Conservation (phyloP, 2,113 vertebrate genomes). For the Anas platyrhynchos region DNA sequence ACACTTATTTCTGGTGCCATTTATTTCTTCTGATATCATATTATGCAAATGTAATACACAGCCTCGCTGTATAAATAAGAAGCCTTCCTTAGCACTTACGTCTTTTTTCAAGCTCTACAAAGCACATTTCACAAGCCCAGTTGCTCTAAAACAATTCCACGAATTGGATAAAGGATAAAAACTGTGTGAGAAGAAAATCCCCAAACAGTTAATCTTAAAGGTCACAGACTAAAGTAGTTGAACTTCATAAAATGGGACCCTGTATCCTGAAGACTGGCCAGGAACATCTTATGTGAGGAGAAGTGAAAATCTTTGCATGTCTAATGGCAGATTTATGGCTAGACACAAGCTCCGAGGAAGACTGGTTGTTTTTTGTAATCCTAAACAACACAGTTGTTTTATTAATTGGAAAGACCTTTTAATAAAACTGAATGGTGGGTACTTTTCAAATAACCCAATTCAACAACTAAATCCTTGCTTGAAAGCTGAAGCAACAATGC, state of each 20-base stretch:
- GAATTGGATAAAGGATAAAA: slow-evolving; percentile 17
- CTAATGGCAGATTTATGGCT: slow-evolving; percentile 56
- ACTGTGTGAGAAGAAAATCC: slow-evolving; percentile 37
- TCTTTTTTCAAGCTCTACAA: slow-evolving; percentile 36
- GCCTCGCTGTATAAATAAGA: slow-evolving; percentile 61
- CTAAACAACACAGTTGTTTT: slow-evolving; percentile 60
- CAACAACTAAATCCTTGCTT: slow-evolving; percentile 18
- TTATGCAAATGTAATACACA: slow-evolving; percentile 64
- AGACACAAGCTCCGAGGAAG: slow-evolving; percentile 54
- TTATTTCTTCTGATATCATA: slow-evolving; percentile 67
- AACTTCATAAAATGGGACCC: slow-evolving; percentile 36
- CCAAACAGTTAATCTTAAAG: slow-evolving; percentile 41
- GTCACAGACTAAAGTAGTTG: slow-evolving; percentile 52
- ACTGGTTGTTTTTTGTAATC: slow-evolving; percentile 53
- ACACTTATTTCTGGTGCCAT: slow-evolving; percentile 59
- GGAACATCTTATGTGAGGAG: slow-evolving; percentile 18
- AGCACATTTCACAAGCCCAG: slow-evolving; percentile 34
- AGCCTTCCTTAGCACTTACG: slow-evolving; percentile 31
- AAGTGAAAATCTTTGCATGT: slow-evolving; percentile 58
- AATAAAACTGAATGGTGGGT: slow-evolving; percentile 22
- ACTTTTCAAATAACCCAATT: slow-evolving; percentile 44
- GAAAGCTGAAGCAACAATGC: slow-evolving; percentile 14
- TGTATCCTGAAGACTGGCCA: slow-evolving; percentile 38
- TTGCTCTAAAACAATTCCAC: slow-evolving; percentile 38
- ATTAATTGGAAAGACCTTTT: slow-evolving; percentile 45